Evolutionary conservation across 2,797 vertebrate species (phyloP).

Genomic region (Borostomias antarcticus): DNA sequence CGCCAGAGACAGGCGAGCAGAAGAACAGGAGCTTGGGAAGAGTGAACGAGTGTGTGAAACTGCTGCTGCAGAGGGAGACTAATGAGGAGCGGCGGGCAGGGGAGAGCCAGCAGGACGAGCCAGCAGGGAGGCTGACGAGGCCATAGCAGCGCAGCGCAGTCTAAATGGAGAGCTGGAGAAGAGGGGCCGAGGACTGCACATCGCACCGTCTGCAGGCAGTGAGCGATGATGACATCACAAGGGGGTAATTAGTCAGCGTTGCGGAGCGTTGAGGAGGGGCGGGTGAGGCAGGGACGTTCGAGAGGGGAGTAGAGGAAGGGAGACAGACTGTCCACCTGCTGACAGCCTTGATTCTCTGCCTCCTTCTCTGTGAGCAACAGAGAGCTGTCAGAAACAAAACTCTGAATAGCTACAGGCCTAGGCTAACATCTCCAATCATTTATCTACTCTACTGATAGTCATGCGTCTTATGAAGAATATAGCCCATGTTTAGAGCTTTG

Average conservation of each 20-base stretch:
- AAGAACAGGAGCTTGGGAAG: slow-evolving; percentile 5
- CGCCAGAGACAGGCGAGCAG: slow-evolving; percentile 18
- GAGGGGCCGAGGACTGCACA: background rate
- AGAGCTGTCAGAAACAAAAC: background rate
- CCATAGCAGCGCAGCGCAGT: too few species aligned
- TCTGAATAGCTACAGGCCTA: too few species aligned
- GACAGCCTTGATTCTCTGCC: background rate
- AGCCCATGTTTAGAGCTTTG: too few species aligned
- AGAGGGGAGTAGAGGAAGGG: background rate
- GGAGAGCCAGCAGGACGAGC: slow-evolving; percentile 41
- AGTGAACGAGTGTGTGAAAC: slow-evolving; percentile 63
- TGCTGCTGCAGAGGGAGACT: slow-evolving; percentile 42
- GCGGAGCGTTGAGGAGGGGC: background rate
- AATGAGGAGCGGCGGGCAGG: slow-evolving; percentile 34
- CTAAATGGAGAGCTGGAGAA: background rate
- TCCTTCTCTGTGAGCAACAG: background rate
- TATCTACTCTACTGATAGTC: too few species aligned
- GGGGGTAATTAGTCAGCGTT: slow-evolving; percentile 23
- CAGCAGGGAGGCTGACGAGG: background rate
- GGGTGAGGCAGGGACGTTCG: background rate
- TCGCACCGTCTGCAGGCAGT: background rate
- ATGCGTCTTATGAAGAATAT: too few species aligned
- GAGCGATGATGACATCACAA: slow-evolving; percentile 20
- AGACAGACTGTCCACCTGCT: background rate
- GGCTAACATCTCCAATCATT: too few species aligned